phyloP scores from a whole-genome alignment of 2,888 invertebrate genomes.

The Rotaria macrura region DNA sequence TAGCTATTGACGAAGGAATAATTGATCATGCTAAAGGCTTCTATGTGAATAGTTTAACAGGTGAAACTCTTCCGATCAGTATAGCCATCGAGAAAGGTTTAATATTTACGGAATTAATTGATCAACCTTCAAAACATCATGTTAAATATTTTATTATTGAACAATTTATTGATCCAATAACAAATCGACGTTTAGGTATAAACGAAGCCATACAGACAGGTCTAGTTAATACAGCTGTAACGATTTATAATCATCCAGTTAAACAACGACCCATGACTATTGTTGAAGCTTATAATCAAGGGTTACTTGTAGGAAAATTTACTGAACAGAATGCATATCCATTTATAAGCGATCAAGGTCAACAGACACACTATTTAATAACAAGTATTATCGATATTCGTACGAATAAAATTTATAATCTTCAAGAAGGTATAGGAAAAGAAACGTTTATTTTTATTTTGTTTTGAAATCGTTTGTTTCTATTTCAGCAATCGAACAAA shows the following conservation, averaged over 20 bases:
- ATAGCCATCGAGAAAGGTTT: slow-evolving; percentile 24
- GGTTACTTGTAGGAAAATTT: slow-evolving; percentile 24
- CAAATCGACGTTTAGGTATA: slow-evolving; percentile 16
- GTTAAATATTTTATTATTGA: not conserved
- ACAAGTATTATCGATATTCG: not conserved
- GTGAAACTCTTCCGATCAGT: slow-evolving; percentile 27
- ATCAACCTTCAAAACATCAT: not conserved
- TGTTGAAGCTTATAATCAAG: slow-evolving; percentile 22
- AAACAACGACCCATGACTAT: not conserved
- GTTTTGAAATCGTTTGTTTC: not conserved
- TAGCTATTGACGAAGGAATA: not conserved
- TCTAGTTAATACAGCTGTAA: slow-evolving; percentile 9
- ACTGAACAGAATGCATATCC: not conserved
- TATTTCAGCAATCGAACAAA: not conserved
- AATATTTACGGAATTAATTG: slow-evolving; percentile 22
- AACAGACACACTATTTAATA: not conserved
- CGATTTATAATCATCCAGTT: slow-evolving; percentile 5
- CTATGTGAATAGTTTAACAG: slow-evolving; percentile 14
- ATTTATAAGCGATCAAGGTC: not conserved
- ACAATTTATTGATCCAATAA: not conserved
- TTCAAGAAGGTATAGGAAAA: not conserved
- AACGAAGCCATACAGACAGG: slow-evolving; percentile 28
- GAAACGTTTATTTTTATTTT: not conserved
- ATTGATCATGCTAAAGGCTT: slow-evolving; percentile 16
- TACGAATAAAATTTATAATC: not conserved